Conservation (phyloP, 1,140 invertebrate species). For the Drosophila baimaii region DNA sequence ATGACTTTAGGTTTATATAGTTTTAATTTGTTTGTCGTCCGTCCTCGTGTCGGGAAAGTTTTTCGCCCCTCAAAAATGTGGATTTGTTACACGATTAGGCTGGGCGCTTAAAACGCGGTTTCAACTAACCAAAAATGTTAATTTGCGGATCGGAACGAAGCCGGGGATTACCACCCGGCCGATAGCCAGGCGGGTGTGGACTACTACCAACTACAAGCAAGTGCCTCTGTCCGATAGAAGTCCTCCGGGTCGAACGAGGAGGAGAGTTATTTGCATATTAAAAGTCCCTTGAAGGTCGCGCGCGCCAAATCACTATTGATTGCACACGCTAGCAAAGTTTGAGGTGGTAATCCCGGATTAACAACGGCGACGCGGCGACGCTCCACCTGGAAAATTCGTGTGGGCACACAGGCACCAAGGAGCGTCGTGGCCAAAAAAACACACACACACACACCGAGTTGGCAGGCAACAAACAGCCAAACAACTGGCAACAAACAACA, state of each 20-base stretch:
- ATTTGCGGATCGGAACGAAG: constrained; percentile 18
- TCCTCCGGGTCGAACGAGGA: too few species aligned
- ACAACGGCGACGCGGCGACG: not conserved
- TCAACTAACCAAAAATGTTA: constrained; percentile 24
- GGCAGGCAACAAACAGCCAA: constrained; percentile 15
- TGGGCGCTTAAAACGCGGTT: not conserved
- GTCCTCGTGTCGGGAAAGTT: constrained; percentile 1
- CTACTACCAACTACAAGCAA: not conserved
- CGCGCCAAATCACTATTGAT: constrained; percentile 19
- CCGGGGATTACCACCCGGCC: constrained; percentile 2
- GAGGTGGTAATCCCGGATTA: constrained; percentile 21
- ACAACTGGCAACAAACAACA: constrained; percentile 11
- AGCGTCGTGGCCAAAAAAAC: constrained; percentile 2
- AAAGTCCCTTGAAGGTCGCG: constrained; percentile 21
- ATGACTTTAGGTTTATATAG: constrained; percentile 20
- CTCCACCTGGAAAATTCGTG: constrained; percentile 18
- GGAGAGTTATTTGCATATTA: constrained; percentile 21
- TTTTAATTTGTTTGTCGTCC: constrained; percentile 15
- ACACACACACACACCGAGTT: not conserved
- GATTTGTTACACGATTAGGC: constrained; percentile 9
- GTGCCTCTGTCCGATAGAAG: not conserved
- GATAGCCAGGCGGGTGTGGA: too few species aligned
- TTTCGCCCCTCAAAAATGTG: not conserved
- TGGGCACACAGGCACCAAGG: constrained; percentile 10
- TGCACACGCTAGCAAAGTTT: constrained; percentile 15